Evolutionary conservation across 2,888 invertebrate genomes (phyloP).

Genomic region (Stegophylla sp.): DNA sequence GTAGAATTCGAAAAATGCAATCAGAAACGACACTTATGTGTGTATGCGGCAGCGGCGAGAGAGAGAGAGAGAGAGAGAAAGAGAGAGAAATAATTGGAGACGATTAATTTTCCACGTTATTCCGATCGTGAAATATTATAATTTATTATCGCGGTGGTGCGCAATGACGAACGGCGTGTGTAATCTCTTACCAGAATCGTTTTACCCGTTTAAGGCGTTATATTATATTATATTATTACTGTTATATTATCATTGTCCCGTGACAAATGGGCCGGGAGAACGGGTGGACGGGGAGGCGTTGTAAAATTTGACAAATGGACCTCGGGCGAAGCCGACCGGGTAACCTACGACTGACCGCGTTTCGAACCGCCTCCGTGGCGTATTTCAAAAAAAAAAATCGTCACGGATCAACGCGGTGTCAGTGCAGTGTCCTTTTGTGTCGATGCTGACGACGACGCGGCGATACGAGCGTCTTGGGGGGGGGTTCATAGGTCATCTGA

Average conservation of each 20-base stretch:
- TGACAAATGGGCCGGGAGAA: slow-evolving; percentile 33
- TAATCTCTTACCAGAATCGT: slow-evolving; percentile 24
- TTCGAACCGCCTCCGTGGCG: slow-evolving; percentile 13
- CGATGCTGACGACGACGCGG: not conserved
- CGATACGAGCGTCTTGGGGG: slow-evolving; percentile 24
- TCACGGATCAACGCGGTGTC: slow-evolving; percentile 49
- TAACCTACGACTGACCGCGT: slow-evolving; percentile 7
- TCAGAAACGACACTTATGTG: no score
- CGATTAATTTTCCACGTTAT: slow-evolving; percentile 33
- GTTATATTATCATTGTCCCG: not conserved
- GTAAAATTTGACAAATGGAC: slow-evolving; percentile 43
- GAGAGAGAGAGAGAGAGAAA: not conserved
- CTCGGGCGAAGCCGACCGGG: not conserved
- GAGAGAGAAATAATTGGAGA: not conserved
- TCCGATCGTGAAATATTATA: not conserved
- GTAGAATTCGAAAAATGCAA: no score
- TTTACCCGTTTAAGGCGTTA: slow-evolving; percentile 29
- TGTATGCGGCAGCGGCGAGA: not conserved
- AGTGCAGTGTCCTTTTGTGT: slow-evolving; percentile 35
- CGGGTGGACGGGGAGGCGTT: no score
- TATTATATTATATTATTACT: not conserved
- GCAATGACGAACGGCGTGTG: not conserved
- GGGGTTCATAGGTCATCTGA: slow-evolving; percentile 46
- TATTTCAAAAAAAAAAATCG: slow-evolving; percentile 24
- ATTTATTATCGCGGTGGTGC: not conserved